phyloP scores from a whole-genome alignment of 1,140 invertebrate species.

The Cardiocondyla obscurior region DNA sequence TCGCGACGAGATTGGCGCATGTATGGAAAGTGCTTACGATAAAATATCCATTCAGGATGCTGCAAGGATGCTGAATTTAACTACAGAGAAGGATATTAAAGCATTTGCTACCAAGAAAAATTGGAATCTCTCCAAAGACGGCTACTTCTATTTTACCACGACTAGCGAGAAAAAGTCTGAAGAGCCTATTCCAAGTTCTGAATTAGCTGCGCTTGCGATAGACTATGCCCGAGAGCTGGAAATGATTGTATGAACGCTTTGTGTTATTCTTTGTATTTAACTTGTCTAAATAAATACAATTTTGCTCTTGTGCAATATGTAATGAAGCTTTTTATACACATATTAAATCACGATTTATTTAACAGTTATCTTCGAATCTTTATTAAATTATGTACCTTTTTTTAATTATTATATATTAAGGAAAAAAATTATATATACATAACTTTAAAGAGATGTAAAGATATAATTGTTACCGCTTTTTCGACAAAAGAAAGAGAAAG shows the following conservation, averaged over 20 bases:
- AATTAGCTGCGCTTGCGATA: slow-evolving; percentile 96
- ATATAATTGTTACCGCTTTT: too few species aligned
- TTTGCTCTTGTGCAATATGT: neutral
- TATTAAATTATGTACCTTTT: too few species aligned
- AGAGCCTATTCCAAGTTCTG: slow-evolving; percentile 93
- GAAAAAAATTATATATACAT: too few species aligned
- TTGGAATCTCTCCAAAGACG: slow-evolving; percentile 92
- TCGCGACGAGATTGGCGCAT: slow-evolving; percentile 97
- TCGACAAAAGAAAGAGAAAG: too few species aligned
- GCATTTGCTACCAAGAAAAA: slow-evolving; percentile 92
- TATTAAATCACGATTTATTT: too few species aligned
- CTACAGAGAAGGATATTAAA: slow-evolving; percentile 89
- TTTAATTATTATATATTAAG: too few species aligned
- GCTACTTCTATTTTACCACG: slow-evolving; percentile 91
- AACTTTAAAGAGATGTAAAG: too few species aligned
- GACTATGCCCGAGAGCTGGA: slow-evolving; percentile 99
- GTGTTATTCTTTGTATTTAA: slow-evolving; percentile 48
- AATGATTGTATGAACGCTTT: slow-evolving; percentile 96
- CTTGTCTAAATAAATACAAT: slow-evolving; percentile 57
- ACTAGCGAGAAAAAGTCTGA: slow-evolving; percentile 90
- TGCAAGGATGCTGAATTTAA: slow-evolving; percentile 94
- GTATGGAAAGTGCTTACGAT: slow-evolving; percentile 98
- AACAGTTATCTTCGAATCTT: too few species aligned
- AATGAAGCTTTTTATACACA: neutral
- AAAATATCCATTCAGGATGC: slow-evolving; percentile 95